A percentile compares a stretch with the other conserved stretches of the same genome.
These are phyloP conservation scores for Panthera leo DNA, from an alignment of 2,113 vertebrate species.

Conservation along the genomic window DNA sequence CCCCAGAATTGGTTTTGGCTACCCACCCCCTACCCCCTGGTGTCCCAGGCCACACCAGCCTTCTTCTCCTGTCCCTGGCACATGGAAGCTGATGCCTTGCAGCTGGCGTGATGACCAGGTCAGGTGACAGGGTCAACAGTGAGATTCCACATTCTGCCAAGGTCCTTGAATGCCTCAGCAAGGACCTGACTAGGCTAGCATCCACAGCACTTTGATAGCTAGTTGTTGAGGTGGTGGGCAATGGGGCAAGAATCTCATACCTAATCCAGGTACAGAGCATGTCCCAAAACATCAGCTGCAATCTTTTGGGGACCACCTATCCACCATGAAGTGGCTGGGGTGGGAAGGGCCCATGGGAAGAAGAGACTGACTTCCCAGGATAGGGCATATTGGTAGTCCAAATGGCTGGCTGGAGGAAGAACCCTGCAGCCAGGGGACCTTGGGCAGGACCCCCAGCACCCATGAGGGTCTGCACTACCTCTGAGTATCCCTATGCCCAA, in stretches of 20 bases:
- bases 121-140: background rate
- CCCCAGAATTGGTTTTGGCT: background rate
- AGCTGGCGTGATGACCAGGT: background rate
- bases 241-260: background rate
- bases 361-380: background rate
- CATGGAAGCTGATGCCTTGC: background rate
- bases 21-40: background rate
- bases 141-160: background rate
- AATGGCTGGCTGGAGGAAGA: background rate
- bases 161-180: no score
- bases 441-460: background rate
- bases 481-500: background rate
- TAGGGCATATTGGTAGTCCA: background rate
- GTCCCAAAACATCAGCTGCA: background rate
- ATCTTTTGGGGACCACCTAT: background rate
- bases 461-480: background rate
- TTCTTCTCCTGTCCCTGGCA: background rate
- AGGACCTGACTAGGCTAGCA: background rate
- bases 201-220: background rate
- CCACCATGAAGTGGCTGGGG: background rate
- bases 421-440: background rate
- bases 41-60: background rate
- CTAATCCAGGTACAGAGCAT: background rate
- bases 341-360: background rate
- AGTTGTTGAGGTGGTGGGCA: background rate